Conservation (phyloP, 2,888 invertebrate species). For the Sceliomorpha sp. region DNA sequence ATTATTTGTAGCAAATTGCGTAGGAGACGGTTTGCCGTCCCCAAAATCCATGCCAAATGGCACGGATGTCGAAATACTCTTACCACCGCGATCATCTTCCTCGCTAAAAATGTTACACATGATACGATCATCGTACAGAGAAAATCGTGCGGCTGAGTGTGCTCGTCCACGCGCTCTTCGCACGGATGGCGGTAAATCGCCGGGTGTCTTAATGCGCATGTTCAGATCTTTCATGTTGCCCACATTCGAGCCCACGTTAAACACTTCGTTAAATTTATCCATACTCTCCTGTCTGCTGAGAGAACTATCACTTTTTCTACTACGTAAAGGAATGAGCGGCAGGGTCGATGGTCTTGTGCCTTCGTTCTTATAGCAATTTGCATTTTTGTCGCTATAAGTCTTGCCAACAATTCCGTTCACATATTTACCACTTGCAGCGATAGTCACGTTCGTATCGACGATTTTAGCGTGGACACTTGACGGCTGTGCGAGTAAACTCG, state of each 20-base stretch:
- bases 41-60: constrained; percentile 75
- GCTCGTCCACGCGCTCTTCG: constrained; percentile 85
- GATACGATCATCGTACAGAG: constrained; percentile 93
- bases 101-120: constrained; percentile 84
- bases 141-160: constrained; percentile 86
- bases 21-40: constrained; percentile 58
- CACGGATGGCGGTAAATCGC: constrained; percentile 90
- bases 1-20: constrained; percentile 61
- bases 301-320: no score
- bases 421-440: constrained; percentile 74
- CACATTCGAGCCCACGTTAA: constrained; percentile 86
- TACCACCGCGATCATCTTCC: constrained; percentile 74
- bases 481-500: constrained; percentile 68
- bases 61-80: constrained; percentile 72
- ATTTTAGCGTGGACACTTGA: constrained; percentile 61
- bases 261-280: constrained; percentile 89
- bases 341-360: constrained; percentile 48
- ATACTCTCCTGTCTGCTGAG: constrained; percentile 85
- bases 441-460: constrained; percentile 80
- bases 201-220: constrained; percentile 90
- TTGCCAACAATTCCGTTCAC: constrained; percentile 73
- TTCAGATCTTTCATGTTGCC: constrained; percentile 86
- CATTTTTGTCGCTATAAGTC: constrained; percentile 71
- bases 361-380: constrained; percentile 58
- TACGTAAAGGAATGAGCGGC: constrained; percentile 45